Conservation (phyloP, 2,888 invertebrate species). For the Cremastinae sp. region DNA sequence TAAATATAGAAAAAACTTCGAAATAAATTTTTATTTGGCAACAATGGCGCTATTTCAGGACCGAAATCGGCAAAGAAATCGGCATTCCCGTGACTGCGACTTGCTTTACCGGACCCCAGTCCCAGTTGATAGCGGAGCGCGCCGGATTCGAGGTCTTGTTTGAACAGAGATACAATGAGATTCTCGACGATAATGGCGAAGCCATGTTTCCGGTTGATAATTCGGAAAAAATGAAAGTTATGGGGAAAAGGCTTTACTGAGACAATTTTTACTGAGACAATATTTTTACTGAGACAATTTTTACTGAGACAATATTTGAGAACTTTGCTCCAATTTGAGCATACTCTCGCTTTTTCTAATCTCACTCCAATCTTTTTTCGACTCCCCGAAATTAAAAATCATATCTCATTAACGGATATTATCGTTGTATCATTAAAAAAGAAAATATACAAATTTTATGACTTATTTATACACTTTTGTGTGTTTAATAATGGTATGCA, state of each 20-base stretch:
- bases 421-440: no score
- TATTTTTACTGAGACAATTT: background rate
- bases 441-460: no score
- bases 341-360: no score
- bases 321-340: no score
- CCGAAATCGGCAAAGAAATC: slow-evolving; percentile 60
- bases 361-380: no score
- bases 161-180: slow-evolving; percentile 49
- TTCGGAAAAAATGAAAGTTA: slow-evolving; percentile 45
- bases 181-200: slow-evolving; percentile 58
- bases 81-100: slow-evolving; percentile 60
- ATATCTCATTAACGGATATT: no score
- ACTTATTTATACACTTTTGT: no score
- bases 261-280: background rate
- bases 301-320: background rate
- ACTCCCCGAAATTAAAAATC: no score
- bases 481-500: no score
- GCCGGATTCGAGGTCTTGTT: slow-evolving; percentile 55
- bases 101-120: slow-evolving; percentile 59
- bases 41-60: slow-evolving; percentile 40
- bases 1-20: no score
- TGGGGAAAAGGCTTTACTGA: slow-evolving; percentile 56
- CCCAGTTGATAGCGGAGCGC: slow-evolving; percentile 57
- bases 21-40: background rate
- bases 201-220: slow-evolving; percentile 47